phyloP scores from a whole-genome alignment of 2,113 vertebrate genomes.

The Elgaria multicarinata region DNA sequence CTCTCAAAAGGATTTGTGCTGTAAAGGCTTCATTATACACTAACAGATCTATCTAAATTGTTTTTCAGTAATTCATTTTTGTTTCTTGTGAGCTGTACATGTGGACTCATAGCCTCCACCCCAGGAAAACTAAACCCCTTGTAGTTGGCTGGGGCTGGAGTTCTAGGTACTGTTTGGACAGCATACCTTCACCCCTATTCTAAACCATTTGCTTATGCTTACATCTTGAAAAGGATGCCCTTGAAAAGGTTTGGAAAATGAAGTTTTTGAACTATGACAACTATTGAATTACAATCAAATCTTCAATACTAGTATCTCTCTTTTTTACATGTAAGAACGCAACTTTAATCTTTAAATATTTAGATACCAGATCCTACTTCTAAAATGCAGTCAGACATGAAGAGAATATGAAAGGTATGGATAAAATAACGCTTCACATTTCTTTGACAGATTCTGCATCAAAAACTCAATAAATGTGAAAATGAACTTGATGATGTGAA shows the following conservation, averaged over 20 bases:
- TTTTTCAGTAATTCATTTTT: not conserved
- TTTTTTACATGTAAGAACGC: not conserved
- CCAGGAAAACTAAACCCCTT: not conserved
- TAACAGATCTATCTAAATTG: not conserved
- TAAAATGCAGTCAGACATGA: not conserved
- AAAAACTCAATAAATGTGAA: slow-evolving; percentile 72
- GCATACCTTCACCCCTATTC: not conserved
- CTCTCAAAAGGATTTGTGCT: not conserved
- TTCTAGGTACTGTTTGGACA: too few relatives aligned
- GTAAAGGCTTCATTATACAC: not conserved
- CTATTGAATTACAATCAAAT: not conserved
- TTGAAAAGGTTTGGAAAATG: not conserved
- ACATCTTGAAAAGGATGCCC: not conserved
- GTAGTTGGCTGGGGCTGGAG: too few relatives aligned
- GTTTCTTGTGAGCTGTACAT: not conserved
- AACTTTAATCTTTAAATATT: not conserved
- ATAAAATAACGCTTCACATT: slow-evolving; percentile 38
- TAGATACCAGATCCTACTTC: fast-evolving
- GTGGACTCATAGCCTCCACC: not conserved
- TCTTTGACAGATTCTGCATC: slow-evolving; percentile 66
- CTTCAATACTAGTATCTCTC: not conserved
- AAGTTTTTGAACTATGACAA: not conserved
- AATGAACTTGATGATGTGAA: slow-evolving; percentile 73
- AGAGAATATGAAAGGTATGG: not conserved
- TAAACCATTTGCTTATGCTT: not conserved